A percentile compares a stretch with the other conserved stretches of the same genome.
Evolutionary conservation across 2,797 vertebrate species (phyloP).

Genomic region (Ptychobarbus kaznakovi): DNA sequence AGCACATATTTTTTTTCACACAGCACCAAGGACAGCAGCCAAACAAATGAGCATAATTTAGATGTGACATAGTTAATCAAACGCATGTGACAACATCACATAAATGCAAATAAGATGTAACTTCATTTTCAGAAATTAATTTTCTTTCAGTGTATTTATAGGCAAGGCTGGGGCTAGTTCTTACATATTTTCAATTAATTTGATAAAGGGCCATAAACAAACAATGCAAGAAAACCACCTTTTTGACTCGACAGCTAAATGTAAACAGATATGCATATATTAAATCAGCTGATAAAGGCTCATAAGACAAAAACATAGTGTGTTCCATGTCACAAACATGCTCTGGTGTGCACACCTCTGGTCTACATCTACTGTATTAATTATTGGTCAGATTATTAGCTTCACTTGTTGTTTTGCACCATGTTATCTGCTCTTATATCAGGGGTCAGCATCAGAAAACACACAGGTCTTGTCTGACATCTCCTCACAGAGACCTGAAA

Average conservation of each 20-base stretch:
- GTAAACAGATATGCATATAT: neutral
- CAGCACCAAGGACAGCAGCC: neutral
- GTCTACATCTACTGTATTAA: neutral
- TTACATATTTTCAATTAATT: no score
- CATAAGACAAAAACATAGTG: neutral
- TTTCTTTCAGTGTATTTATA: neutral
- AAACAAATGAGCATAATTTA: neutral
- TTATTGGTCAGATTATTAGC: neutral
- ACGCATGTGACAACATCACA: neutral
- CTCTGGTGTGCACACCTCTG: neutral
- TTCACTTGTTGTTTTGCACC: neutral
- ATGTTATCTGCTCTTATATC: neutral
- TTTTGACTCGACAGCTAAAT: neutral
- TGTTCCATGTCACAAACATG: neutral
- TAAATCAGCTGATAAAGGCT: neutral
- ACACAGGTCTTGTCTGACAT: neutral
- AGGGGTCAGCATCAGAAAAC: neutral
- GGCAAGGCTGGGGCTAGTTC: neutral
- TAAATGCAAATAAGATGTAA: neutral
- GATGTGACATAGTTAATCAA: neutral
- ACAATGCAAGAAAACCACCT: no score
- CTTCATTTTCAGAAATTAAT: neutral
- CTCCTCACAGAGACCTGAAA: slow-evolving; percentile 2
- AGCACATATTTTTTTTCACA: neutral
- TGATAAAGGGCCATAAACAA: no score